Evolutionary conservation across 2,113 vertebrate genomes (phyloP).

Genomic region (Lasiurus borealis): DNA sequence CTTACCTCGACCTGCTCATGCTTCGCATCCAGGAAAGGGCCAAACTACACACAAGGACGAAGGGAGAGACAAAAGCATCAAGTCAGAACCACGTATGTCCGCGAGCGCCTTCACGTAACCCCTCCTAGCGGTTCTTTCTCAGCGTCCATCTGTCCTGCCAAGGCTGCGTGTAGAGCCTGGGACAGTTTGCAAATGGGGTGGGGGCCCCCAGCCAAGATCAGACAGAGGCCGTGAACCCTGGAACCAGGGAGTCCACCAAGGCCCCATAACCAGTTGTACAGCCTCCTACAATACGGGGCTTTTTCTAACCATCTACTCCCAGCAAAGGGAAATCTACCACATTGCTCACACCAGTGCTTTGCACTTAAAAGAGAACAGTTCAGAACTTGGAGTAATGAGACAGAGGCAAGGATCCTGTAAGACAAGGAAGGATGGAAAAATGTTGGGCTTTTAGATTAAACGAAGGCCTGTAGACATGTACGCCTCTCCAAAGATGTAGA

Average conservation of each 20-base stretch:
- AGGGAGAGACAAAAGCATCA: slow-evolving; percentile 18
- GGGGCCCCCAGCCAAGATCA: neutral
- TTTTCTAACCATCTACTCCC: neutral
- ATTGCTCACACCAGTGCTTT: too few species aligned
- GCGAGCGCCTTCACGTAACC: neutral
- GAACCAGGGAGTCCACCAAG: neutral
- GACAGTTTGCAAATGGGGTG: neutral
- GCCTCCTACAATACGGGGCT: neutral
- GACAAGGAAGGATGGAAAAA: neutral
- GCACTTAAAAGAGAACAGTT: neutral
- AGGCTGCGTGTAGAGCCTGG: neutral
- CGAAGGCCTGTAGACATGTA: neutral
- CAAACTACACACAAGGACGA: slow-evolving; percentile 86
- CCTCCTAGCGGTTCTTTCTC: neutral
- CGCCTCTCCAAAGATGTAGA: neutral
- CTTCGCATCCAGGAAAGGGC: slow-evolving; percentile 95
- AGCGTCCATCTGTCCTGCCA: neutral
- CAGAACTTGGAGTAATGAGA: neutral
- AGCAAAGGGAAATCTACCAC: neutral
- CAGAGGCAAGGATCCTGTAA: neutral
- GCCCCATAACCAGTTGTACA: neutral
- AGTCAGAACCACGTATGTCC: neutral
- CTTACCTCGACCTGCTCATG: slow-evolving; percentile 96
- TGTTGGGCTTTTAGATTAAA: neutral
- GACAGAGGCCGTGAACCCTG: neutral